phyloP scores from a whole-genome alignment of 2,888 invertebrate species.

The Diloba caeruleocephala region DNA sequence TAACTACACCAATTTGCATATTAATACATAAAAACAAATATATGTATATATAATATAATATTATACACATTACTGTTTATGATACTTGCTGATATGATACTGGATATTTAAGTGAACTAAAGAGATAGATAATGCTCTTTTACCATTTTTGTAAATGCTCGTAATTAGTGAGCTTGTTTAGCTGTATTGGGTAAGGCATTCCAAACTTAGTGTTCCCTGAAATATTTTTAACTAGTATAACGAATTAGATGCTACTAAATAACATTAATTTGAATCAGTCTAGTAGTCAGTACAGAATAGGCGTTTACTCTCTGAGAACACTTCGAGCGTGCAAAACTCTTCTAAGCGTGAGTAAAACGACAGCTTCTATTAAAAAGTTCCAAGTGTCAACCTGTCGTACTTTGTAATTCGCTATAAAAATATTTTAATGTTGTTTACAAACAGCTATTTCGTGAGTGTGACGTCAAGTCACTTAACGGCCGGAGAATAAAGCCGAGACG shows the following conservation, averaged over 20 bases:
- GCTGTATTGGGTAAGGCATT: too few relatives aligned
- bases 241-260: background rate
- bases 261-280: background rate
- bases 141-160: too few relatives aligned
- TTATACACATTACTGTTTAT: too few relatives aligned
- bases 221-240: background rate
- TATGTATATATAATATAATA: too few relatives aligned
- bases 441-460: conserved; percentile 40
- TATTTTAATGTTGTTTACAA: conserved; percentile 55
- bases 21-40: too few relatives aligned
- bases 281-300: conserved; percentile 4
- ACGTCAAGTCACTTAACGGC: conserved; percentile 47
- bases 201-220: too few relatives aligned
- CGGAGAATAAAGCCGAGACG: conserved; percentile 21
- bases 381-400: conserved; percentile 44
- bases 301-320: conserved; percentile 16
- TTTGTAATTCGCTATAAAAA: conserved; percentile 49
- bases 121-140: too few relatives aligned
- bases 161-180: too few relatives aligned
- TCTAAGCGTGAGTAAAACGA: conserved; percentile 21
- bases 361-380: conserved; percentile 47
- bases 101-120: too few relatives aligned
- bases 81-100: too few relatives aligned
- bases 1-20: too few relatives aligned
- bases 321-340: conserved; percentile 18